Conservation (phyloP, 2,113 vertebrate species). For the Numenius arquata region DNA sequence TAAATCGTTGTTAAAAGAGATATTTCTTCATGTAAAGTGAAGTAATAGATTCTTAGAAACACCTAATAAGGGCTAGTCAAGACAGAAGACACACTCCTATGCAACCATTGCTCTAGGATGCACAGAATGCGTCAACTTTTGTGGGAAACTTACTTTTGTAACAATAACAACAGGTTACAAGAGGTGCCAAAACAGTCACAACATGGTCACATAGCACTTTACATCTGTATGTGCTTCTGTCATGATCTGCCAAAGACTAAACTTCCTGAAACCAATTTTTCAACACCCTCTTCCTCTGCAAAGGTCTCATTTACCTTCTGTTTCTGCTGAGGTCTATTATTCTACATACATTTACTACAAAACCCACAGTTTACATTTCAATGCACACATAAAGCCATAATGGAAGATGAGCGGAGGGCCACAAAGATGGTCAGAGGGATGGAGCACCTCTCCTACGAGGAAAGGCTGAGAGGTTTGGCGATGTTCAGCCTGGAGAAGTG, state of each 20-base stretch:
- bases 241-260: background rate
- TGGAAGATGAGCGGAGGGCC: background rate
- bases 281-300: background rate
- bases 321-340: background rate
- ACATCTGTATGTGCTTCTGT: background rate
- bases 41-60: background rate
- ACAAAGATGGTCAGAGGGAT: no score
- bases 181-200: background rate
- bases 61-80: background rate
- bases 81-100: background rate
- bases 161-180: background rate
- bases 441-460: background rate
- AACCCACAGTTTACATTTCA: background rate
- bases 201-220: background rate
- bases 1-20: background rate
- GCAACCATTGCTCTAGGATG: background rate
- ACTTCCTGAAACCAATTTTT: background rate
- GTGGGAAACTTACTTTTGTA: background rate
- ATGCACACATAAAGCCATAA: background rate
- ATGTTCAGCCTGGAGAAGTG: background rate
- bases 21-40: background rate
- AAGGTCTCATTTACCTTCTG: background rate
- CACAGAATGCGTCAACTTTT: background rate
- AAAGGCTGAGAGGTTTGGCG: background rate
- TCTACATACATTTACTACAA: background rate